Conservation (phyloP, 2,797 vertebrate genomes). For the Platalea minor region DNA sequence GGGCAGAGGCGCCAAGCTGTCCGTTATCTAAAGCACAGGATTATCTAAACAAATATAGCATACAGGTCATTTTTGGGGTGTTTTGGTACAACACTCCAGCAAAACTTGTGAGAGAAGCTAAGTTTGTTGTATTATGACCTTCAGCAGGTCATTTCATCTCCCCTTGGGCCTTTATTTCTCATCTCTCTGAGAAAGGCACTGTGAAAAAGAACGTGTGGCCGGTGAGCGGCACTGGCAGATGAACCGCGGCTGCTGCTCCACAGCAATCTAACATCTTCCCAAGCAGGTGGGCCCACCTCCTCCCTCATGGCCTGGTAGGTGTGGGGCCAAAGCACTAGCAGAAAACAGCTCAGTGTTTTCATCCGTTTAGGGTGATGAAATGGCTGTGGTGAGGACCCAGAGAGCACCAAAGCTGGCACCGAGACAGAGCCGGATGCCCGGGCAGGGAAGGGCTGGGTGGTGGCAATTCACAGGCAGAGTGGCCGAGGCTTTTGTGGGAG, state of each 20-base stretch:
- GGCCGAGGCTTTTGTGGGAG: accelerated
- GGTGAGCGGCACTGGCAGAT: neutral
- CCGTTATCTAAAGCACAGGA: neutral
- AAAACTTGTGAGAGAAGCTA: neutral
- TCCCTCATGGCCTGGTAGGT: accelerated
- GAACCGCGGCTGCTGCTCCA: neutral
- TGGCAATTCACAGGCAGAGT: neutral
- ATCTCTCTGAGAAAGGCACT: neutral
- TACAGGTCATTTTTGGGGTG: accelerated
- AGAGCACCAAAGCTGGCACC: neutral
- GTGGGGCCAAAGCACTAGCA: neutral
- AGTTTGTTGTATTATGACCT: neutral
- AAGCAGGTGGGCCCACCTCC: neutral
- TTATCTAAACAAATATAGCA: neutral
- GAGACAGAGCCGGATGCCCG: neutral
- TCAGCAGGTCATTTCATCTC: neutral
- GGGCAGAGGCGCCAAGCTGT: neutral
- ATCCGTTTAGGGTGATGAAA: accelerated
- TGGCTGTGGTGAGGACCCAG: accelerated
- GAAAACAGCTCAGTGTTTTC: neutral
- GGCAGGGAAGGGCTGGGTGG: neutral
- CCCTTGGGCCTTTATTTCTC: neutral
- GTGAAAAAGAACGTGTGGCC: accelerated
- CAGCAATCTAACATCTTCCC: neutral
- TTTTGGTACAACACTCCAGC: neutral